Evolutionary conservation across 2,797 vertebrate genomes (phyloP).

Genomic region (Pipistrellus pipistrellus): DNA sequence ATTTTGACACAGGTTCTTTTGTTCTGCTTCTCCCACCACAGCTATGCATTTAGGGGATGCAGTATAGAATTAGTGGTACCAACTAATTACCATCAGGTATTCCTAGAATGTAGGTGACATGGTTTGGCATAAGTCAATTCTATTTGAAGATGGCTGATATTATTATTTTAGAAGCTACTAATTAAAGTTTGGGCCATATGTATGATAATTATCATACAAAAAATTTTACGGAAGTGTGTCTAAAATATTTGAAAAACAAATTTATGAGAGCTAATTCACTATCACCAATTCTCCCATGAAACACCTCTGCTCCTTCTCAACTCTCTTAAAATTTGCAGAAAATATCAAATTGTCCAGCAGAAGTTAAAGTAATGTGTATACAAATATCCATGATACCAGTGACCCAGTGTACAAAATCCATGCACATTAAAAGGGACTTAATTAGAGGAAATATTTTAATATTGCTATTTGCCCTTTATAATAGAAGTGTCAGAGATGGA

Average conservation of each 20-base stretch:
- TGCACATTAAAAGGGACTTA: no score
- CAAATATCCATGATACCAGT: constrained; percentile 22
- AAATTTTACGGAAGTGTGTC: constrained; percentile 19
- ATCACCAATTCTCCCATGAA: constrained; percentile 14
- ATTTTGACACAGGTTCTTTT: constrained; percentile 6
- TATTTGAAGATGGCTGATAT: neutral
- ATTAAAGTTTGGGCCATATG: neutral
- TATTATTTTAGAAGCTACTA: neutral
- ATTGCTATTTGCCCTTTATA: no score
- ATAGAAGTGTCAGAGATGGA: no score
- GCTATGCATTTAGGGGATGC: neutral
- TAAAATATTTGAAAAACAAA: constrained; percentile 1
- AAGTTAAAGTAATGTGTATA: neutral
- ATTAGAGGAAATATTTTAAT: no score
- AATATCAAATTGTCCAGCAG: neutral
- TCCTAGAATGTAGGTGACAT: neutral
- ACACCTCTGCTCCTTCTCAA: neutral
- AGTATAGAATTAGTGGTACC: neutral
- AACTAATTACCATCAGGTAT: neutral
- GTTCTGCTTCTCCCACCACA: neutral
- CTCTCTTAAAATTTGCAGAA: neutral
- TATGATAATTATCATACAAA: neutral
- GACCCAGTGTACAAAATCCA: no score
- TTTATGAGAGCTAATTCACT: neutral
- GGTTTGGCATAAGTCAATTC: neutral